Evolutionary conservation across 2,797 vertebrate species (phyloP).

Genomic region (Rhinophrynus dorsalis): DNA sequence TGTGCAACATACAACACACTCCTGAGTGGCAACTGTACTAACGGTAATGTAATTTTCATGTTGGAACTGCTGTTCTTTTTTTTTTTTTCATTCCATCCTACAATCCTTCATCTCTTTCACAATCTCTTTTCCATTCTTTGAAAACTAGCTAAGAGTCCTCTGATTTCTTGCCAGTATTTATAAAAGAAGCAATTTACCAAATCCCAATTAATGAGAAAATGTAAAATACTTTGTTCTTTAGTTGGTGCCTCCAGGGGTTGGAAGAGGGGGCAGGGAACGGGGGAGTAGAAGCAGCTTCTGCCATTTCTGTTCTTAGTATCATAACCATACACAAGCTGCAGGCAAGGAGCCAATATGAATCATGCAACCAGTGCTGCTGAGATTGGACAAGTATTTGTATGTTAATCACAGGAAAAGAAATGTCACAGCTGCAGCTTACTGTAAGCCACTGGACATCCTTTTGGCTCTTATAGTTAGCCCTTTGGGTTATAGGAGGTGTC

Average conservation of each 20-base stretch:
- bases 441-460: conserved; percentile 52
- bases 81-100: conserved; percentile 2
- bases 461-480: background rate
- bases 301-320: conserved; percentile 3
- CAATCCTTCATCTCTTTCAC: background rate
- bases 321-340: conserved; percentile 11
- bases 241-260: background rate
- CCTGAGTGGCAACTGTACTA: background rate
- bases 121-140: conserved; percentile 2
- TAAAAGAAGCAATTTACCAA: conserved; percentile 16
- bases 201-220: conserved; percentile 8
- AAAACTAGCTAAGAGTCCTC: conserved; percentile 10
- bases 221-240: conserved; percentile 23
- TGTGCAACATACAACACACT: background rate
- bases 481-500: no score
- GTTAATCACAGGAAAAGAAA: conserved; percentile 50
- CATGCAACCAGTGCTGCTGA: conserved; percentile 39
- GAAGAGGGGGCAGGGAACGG: conserved; percentile 16
- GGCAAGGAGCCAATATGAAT: conserved; percentile 56
- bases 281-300: background rate
- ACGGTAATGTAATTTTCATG: conserved; percentile 14
- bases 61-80: no score
- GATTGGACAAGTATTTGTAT: conserved; percentile 50
- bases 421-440: conserved; percentile 52
- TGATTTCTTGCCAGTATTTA: background rate